Conservation (phyloP, 2,888 invertebrate genomes). For the Plagiodera versicolora region DNA sequence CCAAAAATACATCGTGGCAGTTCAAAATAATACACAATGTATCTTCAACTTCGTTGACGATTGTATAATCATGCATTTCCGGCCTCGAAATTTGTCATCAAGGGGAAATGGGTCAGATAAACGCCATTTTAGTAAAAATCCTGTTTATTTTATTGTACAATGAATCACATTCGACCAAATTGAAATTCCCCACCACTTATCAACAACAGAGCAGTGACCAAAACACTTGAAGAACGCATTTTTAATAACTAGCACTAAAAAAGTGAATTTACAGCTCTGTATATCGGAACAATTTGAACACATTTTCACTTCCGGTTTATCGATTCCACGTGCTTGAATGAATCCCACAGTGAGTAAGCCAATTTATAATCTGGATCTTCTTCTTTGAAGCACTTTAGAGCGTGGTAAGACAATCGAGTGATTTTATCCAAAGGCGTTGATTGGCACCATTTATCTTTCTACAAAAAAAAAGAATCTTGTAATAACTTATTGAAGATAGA, state of each 20-base stretch:
- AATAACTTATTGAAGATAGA: too few species aligned
- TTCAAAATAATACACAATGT: too few species aligned
- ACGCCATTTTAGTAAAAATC: too few species aligned
- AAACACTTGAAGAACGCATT: too few species aligned
- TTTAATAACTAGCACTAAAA: too few species aligned
- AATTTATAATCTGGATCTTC: slow-evolving; percentile 53
- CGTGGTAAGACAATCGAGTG: slow-evolving; percentile 52
- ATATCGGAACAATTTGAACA: slow-evolving; percentile 13
- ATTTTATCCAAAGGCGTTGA: slow-evolving; percentile 47
- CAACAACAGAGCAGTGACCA: background rate
- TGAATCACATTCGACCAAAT: slow-evolving; percentile 18
- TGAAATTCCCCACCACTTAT: slow-evolving; percentile 3
- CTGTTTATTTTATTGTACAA: slow-evolving; percentile 13
- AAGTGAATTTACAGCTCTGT: too few species aligned
- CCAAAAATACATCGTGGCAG: too few species aligned
- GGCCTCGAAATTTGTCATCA: too few species aligned
- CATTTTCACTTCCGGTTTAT: slow-evolving; percentile 15
- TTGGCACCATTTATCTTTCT: slow-evolving; percentile 52
- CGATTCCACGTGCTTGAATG: slow-evolving; percentile 50
- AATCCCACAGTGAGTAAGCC: slow-evolving; percentile 58
- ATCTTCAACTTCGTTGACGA: too few species aligned
- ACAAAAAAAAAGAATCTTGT: too few species aligned
- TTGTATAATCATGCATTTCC: too few species aligned
- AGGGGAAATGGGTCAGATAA: too few species aligned
- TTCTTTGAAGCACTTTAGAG: slow-evolving; percentile 53